Evolutionary conservation across 2,113 vertebrate genomes (phyloP).

Genomic region (Nothoprocta perdicaria): DNA sequence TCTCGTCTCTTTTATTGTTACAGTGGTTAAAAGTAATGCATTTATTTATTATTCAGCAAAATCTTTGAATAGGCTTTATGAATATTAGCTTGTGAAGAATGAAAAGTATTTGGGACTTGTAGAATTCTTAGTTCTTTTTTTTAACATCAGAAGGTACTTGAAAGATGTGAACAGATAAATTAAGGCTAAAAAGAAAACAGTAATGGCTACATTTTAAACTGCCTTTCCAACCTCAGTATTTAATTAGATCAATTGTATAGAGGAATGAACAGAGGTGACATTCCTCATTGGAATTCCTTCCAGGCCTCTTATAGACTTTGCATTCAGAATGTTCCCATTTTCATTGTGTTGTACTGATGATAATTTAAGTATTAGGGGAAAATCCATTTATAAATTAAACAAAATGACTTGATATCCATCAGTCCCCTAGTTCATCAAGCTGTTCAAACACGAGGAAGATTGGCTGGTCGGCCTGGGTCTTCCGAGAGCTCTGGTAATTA

Average conservation of each 20-base stretch:
- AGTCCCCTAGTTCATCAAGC: slow-evolving; percentile 99
- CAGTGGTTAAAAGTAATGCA: slow-evolving; percentile 72
- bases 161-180: slow-evolving; percentile 87
- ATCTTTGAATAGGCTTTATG: slow-evolving; percentile 75
- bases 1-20: slow-evolving; percentile 74
- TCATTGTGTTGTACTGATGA: slow-evolving; percentile 97
- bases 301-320: slow-evolving; percentile 94
- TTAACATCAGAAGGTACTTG: slow-evolving; percentile 84
- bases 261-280: slow-evolving; percentile 91
- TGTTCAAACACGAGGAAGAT: slow-evolving; percentile 99
- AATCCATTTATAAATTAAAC: slow-evolving; percentile 99
- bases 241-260: slow-evolving; percentile 93
- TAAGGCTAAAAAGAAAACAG: slow-evolving; percentile 86
- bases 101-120: slow-evolving; percentile 78
- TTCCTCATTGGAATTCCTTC: slow-evolving; percentile 95
- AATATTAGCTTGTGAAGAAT: slow-evolving; percentile 80
- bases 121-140: slow-evolving; percentile 76
- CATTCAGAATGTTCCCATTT: slow-evolving; percentile 96
- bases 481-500: slow-evolving; percentile 98
- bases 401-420: slow-evolving; percentile 99
- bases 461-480: slow-evolving; percentile 94
- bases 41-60: slow-evolving; percentile 83
- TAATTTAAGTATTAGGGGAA: slow-evolving; percentile 99
- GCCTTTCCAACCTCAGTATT: slow-evolving; percentile 88
- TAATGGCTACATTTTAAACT: slow-evolving; percentile 88